These are phyloP conservation scores for Heliornis fulica DNA, from an alignment of 2,113 vertebrate genomes.

Conservation along the genomic window DNA sequence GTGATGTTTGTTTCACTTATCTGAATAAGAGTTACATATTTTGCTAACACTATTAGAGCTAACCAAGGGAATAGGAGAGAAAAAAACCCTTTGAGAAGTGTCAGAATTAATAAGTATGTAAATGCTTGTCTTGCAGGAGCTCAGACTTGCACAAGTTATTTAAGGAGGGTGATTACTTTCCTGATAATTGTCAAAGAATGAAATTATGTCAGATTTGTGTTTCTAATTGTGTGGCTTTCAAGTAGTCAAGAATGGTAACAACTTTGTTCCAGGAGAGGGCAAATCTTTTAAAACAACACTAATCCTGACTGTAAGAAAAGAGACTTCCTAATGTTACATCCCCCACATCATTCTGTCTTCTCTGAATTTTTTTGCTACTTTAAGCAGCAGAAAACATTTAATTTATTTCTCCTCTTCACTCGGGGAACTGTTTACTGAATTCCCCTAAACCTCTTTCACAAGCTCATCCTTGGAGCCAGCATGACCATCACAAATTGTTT, in stretches of 20 bases:
- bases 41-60: neutral
- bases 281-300: neutral
- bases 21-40: constrained; percentile 1
- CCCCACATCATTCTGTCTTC: neutral
- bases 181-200: neutral
- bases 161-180: neutral
- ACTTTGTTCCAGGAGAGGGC: neutral
- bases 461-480: neutral
- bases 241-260: neutral
- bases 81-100: neutral
- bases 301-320: neutral
- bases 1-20: neutral
- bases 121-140: neutral
- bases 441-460: neutral
- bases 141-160: neutral
- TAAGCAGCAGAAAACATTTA: neutral
- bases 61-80: neutral
- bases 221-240: neutral
- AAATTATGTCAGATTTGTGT: neutral
- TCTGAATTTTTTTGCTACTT: neutral
- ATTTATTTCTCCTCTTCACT: neutral
- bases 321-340: neutral
- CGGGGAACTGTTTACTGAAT: neutral
- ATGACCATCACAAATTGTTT: neutral
- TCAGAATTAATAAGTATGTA: constrained; percentile 15